Evolutionary conservation across 2,113 vertebrate genomes (phyloP).

Genomic region (Theristicus caerulescens): DNA sequence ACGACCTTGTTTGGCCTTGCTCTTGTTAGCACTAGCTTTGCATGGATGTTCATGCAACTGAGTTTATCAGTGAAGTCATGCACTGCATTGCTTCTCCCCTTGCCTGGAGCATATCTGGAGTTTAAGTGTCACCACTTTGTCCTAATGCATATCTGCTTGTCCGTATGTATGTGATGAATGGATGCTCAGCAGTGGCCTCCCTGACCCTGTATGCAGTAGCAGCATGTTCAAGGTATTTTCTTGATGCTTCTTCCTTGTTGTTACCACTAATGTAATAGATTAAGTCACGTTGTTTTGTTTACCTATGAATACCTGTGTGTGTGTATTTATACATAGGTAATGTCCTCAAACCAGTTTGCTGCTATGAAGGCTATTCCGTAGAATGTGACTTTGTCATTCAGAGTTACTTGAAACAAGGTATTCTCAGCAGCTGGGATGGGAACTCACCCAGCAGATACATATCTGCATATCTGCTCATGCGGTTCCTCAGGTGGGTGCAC

Average conservation of each 20-base stretch:
- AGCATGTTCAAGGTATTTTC: neutral
- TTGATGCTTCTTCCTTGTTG: neutral
- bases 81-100: neutral
- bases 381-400: neutral
- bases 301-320: accelerated
- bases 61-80: too few species aligned
- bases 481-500: conserved; percentile 1
- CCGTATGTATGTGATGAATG: accelerated
- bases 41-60: neutral
- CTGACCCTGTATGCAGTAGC: neutral
- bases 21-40: neutral
- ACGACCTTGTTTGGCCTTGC: neutral
- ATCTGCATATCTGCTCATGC: neutral
- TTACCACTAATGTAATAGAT: neutral
- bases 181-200: accelerated
- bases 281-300: neutral
- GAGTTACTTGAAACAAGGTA: neutral
- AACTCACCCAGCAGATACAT: neutral
- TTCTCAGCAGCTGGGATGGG: neutral
- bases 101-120: neutral
- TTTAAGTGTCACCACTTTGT: neutral
- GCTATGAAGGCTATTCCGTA: neutral
- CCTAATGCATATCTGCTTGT: accelerated
- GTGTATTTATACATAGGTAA: neutral
- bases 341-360: neutral